These are phyloP conservation scores for Pseudomugil tenellus DNA, from an alignment of 2,797 vertebrate genomes.

Conservation along the genomic window DNA sequence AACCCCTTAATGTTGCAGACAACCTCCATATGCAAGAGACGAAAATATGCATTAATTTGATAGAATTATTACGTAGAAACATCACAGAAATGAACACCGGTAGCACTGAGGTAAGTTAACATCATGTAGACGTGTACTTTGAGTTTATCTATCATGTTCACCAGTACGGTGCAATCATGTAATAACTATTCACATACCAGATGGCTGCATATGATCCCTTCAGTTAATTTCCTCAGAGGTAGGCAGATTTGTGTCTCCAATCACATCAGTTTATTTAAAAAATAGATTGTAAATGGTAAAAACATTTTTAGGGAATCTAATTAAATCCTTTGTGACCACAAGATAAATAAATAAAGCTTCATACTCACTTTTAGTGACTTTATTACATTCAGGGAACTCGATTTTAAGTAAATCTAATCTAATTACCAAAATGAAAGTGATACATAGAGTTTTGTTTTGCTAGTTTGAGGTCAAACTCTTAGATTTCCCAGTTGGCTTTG, in stretches of 20 bases:
- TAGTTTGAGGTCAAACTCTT: no score
- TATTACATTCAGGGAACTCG: no score
- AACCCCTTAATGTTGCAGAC: not conserved
- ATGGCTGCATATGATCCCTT: not conserved
- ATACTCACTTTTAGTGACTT: no score
- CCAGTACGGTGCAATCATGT: slow-evolving; percentile 4
- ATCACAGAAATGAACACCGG: slow-evolving; percentile 3
- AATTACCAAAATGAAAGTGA: no score
- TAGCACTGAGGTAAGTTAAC: slow-evolving; percentile 11
- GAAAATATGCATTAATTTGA: slow-evolving; percentile 6
- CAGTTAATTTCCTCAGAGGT: slow-evolving; percentile 7
- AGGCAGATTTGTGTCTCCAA: slow-evolving; percentile 5
- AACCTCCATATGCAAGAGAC: not conserved
- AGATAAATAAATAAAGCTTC: no score
- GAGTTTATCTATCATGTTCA: slow-evolving; percentile 8
- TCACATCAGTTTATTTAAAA: not conserved
- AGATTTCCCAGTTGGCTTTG: no score
- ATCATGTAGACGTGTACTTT: not conserved
- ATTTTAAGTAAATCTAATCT: no score
- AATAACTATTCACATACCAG: slow-evolving; percentile 7
- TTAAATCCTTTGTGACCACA: no score
- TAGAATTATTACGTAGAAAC: not conserved
- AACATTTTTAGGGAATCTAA: not conserved
- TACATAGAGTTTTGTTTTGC: no score
- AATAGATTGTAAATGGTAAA: not conserved